phyloP scores from a whole-genome alignment of 2,113 vertebrate genomes.

The Scatophagus argus region DNA sequence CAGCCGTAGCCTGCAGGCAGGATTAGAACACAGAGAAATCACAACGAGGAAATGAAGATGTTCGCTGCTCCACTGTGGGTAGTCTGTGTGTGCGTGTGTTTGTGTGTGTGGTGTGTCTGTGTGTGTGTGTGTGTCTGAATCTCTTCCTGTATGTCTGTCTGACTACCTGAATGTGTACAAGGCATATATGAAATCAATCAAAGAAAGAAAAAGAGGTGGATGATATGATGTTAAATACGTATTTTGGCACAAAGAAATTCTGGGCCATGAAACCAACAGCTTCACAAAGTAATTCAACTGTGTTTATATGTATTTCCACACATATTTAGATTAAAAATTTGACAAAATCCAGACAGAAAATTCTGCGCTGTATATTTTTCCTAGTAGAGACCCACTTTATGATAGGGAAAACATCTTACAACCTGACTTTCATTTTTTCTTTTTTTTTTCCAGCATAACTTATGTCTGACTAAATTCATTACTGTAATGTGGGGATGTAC shows the following conservation, averaged over 20 bases:
- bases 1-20: constrained; percentile 38
- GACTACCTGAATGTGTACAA: constrained; percentile 1
- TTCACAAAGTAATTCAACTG: neutral
- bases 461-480: too few species aligned
- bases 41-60: constrained; percentile 44
- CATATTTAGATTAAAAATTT: neutral
- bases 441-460: too few species aligned
- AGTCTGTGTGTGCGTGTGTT: neutral
- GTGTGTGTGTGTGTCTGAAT: constrained; percentile 1
- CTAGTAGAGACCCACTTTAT: too few species aligned
- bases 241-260: too few species aligned
- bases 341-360: neutral
- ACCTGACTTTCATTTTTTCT: too few species aligned
- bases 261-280: too few species aligned
- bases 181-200: constrained; percentile 4
- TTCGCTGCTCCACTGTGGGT: constrained; percentile 10
- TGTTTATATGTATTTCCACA: neutral
- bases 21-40: constrained; percentile 49
- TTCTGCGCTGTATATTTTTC: neutral
- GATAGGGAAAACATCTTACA: too few species aligned
- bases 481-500: too few species aligned
- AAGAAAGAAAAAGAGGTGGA: neutral
- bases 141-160: neutral
- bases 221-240: too few species aligned
- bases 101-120: neutral